phyloP scores from a whole-genome alignment of 2,113 vertebrate genomes.

The Bos javanicus region DNA sequence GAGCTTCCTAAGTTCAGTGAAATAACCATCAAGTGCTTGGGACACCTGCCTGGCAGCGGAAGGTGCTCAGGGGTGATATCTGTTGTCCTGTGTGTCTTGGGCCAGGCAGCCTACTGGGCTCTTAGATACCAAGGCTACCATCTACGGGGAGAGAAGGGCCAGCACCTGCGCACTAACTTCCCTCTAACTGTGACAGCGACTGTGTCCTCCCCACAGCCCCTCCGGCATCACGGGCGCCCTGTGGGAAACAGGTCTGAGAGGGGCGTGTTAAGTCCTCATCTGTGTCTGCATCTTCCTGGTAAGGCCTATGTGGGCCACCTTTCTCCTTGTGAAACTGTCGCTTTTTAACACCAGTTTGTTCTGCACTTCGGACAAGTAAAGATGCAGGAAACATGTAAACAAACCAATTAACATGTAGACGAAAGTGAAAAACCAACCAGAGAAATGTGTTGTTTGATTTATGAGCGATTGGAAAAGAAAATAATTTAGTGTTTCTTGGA shows the following conservation, averaged over 20 bases:
- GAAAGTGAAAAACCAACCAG: neutral
- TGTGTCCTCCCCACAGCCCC: neutral
- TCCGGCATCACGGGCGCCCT: neutral
- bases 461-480: conserved; percentile 52
- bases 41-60: neutral
- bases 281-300: too few relatives aligned
- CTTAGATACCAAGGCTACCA: neutral
- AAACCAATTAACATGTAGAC: neutral
- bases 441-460: conserved; percentile 7
- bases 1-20: neutral
- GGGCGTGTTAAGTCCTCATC: neutral
- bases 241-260: neutral
- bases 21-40: neutral
- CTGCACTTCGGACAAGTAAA: neutral
- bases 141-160: neutral
- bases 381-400: neutral
- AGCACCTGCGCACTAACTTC: neutral
- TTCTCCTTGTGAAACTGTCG: neutral
- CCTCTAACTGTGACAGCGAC: neutral
- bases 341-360: neutral
- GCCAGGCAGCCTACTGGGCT: neutral
- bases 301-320: neutral
- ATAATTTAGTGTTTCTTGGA: conserved; percentile 1
- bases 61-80: neutral
- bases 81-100: neutral